Percentiles rank a stretch among this genome's conserved stretches.
phyloP scores from a whole-genome alignment of 2,797 vertebrate genomes.

The Oryzias sinensis region DNA sequence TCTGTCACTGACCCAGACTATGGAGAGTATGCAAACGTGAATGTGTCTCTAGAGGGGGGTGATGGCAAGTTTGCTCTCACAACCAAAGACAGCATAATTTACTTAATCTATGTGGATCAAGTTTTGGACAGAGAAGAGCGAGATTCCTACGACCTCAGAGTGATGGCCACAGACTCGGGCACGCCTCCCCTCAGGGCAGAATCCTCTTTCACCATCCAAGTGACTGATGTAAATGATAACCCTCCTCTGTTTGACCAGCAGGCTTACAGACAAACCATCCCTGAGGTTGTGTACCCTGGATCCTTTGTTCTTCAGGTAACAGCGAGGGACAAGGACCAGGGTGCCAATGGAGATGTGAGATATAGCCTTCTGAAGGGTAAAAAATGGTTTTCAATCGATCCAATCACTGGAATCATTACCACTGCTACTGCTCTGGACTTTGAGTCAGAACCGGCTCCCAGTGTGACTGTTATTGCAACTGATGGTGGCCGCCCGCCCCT shows the following conservation, averaged over 20 bases:
- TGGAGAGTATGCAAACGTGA: conserved; percentile 94
- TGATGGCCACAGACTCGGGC: conserved; percentile 94
- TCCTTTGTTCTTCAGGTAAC: conserved; percentile 95
- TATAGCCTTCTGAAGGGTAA: conserved; percentile 86
- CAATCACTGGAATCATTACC: conserved; percentile 90
- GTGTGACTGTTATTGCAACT: conserved; percentile 88
- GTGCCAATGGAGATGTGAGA: conserved; percentile 88
- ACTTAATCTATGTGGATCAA: conserved; percentile 95
- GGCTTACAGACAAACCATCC: conserved; percentile 90
- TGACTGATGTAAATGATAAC: conserved; percentile 95
- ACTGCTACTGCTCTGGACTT: conserved; percentile 90
- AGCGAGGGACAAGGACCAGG: conserved; percentile 93
- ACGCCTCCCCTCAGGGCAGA: conserved; percentile 91
- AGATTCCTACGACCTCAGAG: conserved; percentile 90
- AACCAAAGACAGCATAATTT: conserved; percentile 98
- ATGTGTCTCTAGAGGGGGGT: conserved; percentile 93
- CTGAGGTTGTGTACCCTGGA: conserved; percentile 92
- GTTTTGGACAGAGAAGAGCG: conserved; percentile 91
- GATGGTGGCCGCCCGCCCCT: conserved; percentile 86
- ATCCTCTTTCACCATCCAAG: conserved; percentile 94
- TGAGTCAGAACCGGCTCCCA: conserved; percentile 86
- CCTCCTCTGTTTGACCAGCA: conserved; percentile 91
- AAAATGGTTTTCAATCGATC: conserved; percentile 91
- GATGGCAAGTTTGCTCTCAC: conserved; percentile 97
- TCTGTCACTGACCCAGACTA: conserved; percentile 97